phyloP scores from a whole-genome alignment of 92 coral and sea anemone genomes.

The Porites rus region DNA sequence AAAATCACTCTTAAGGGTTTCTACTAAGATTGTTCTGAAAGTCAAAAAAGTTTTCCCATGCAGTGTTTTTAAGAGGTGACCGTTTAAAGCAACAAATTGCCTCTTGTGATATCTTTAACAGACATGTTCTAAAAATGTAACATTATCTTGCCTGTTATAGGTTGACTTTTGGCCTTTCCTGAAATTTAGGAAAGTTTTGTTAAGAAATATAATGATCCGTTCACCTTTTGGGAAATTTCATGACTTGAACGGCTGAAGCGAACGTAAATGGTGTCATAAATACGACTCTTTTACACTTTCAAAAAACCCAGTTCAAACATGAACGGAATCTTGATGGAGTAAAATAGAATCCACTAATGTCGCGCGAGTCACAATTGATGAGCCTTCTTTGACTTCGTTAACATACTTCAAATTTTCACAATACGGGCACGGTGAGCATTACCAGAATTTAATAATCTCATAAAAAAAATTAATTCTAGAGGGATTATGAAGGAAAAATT shows the following conservation, averaged over 20 bases:
- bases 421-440: too few relatives aligned
- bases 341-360: too few relatives aligned
- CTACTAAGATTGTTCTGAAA: too few relatives aligned
- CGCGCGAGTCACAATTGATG: too few relatives aligned
- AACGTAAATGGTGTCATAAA: background rate
- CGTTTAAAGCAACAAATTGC: constrained; percentile 49
- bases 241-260: background rate
- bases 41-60: constrained; percentile 1
- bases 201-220: constrained; percentile 5
- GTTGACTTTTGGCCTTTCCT: constrained; percentile 33
- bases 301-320: constrained; percentile 30
- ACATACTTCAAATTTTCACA: too few relatives aligned
- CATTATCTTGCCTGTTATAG: constrained; percentile 28
- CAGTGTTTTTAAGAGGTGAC: constrained; percentile 35
- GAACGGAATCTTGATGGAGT: too few relatives aligned
- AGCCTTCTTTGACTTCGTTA: too few relatives aligned
- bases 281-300: background rate
- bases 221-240: constrained; percentile 22
- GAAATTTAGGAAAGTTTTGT: constrained; percentile 13
- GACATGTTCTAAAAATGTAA: constrained; percentile 29
- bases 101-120: constrained; percentile 52
- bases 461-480: too few relatives aligned
- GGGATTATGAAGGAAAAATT: too few relatives aligned
- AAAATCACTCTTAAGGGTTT: too few relatives aligned
- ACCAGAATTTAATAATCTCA: too few relatives aligned